Conservation (phyloP, 2,797 vertebrate species). For the Danio kyathit region DNA sequence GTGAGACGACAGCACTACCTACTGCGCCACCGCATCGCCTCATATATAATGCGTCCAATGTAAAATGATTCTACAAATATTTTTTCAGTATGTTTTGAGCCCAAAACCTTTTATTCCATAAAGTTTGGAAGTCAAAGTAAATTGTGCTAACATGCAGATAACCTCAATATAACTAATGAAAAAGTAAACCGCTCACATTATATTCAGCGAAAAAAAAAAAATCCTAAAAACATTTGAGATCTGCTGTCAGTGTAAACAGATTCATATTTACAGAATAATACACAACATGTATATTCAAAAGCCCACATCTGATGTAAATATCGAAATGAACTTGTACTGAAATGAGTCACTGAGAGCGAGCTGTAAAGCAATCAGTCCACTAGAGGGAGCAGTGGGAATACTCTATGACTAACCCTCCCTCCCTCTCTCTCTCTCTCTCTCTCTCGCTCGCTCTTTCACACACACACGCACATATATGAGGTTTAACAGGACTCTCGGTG, state of each 20-base stretch:
- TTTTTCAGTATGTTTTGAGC: too few relatives aligned
- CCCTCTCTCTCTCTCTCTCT: constrained; percentile 53
- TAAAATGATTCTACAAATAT: constrained; percentile 46
- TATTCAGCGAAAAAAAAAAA: neutral
- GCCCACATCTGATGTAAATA: neutral
- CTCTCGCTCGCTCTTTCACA: constrained; percentile 43
- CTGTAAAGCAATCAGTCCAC: constrained; percentile 66
- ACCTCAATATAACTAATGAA: too few relatives aligned
- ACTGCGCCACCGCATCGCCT: too few relatives aligned
- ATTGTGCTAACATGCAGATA: too few relatives aligned
- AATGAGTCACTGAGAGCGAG: constrained; percentile 15
- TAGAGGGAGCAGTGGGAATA: constrained; percentile 83
- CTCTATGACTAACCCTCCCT: constrained; percentile 67
- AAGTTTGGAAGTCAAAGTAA: too few relatives aligned
- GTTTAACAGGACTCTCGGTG: too few relatives aligned
- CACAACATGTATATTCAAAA: neutral
- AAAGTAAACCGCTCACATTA: too few relatives aligned
- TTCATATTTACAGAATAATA: neutral
- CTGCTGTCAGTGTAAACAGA: neutral
- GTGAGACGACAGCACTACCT: too few relatives aligned
- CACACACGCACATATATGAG: constrained; percentile 11
- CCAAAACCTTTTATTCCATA: too few relatives aligned
- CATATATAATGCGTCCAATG: constrained; percentile 72
- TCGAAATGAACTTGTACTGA: neutral
- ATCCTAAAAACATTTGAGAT: too few relatives aligned